Evolutionary conservation across 2,113 vertebrate genomes (phyloP), one percentile per base, ranked within the genome.

Genomic region (Anoura caudifer): DNA sequence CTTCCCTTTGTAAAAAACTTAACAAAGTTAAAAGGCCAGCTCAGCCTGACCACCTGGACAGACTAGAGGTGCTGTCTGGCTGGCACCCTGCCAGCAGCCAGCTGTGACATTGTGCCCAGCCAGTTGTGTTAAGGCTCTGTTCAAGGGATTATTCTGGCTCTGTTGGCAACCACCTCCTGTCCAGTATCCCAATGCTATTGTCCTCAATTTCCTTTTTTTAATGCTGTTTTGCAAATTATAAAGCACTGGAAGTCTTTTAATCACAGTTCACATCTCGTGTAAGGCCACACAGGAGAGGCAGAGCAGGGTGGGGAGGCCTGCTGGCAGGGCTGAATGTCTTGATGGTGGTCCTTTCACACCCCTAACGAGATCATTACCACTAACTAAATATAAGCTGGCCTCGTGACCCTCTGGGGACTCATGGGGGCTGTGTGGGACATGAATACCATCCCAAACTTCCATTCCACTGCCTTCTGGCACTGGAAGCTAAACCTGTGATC

Each of bases 361-460:
- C 99, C 98, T 99, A 99, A 99, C 97, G 97, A 99, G 99, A 99
- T 99, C 99, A 99, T 99, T 99, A 99, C 99, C 96, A 97, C 98
- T 98, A 99, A 99, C 99, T 99, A 99, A 99, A 99, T 99, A 99
- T 98, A 98, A 99, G 98, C 98, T 98, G 98, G 99, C 99, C 99
- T 98, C 63, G 0, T 89, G 98, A 99, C 99, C 99, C 98, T 98
- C 98, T 98, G 98, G 98, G 98, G 99, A 99, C 98, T 98, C 98
- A 98, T 98, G 98, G 98, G 97, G 99, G 98, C 98, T 36, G 95
- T 98, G 98, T 97, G 97, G 98, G 98, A 98, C 98, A 98, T 99
- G 98, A 99, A 98, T 98, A 99, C 98, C 97, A 77, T 91, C 97
- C 97, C 93, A 97, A 92, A 81, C 95, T 95, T 98, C 97, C 96